phyloP scores from a whole-genome alignment of 2,113 vertebrate species.

The Gymnocephalus cernua region DNA sequence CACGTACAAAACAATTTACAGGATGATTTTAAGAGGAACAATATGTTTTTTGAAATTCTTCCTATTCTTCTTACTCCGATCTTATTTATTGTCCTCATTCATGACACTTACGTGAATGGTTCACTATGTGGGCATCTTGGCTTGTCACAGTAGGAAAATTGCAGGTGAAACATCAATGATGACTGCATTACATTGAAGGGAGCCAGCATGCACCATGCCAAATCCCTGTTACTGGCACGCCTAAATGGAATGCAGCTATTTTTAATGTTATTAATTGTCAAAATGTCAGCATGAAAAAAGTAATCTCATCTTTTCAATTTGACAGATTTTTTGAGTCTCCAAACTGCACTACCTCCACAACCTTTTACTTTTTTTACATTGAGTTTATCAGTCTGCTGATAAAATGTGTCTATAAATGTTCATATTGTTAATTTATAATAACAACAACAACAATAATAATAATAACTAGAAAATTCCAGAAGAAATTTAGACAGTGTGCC shows the following conservation, averaged over 20 bases:
- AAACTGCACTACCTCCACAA: too few species aligned
- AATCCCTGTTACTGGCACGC: constrained; percentile 6
- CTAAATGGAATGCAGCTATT: not conserved
- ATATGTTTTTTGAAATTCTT: not conserved
- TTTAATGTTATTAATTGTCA: constrained; percentile 3
- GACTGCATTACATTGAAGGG: not conserved
- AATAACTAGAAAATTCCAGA: too few species aligned
- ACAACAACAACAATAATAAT: too few species aligned
- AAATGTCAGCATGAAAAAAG: constrained; percentile 5
- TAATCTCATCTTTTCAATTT: not conserved
- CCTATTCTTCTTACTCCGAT: not conserved
- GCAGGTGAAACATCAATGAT: constrained; percentile 39
- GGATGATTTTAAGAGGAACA: constrained; percentile 8
- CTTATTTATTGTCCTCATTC: not conserved
- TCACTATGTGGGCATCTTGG: constrained; percentile 27
- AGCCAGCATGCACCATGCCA: constrained; percentile 4
- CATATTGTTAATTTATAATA: not conserved
- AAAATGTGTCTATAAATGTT: not conserved
- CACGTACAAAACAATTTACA: constrained; percentile 34
- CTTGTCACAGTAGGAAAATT: constrained; percentile 10
- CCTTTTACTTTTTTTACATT: too few species aligned
- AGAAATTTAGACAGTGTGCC: too few species aligned
- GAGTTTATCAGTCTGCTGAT: too few species aligned
- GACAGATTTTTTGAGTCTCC: not conserved
- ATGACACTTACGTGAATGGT: not conserved